phyloP scores from a whole-genome alignment of 2,797 vertebrate genomes.

The Acanthis flammea region DNA sequence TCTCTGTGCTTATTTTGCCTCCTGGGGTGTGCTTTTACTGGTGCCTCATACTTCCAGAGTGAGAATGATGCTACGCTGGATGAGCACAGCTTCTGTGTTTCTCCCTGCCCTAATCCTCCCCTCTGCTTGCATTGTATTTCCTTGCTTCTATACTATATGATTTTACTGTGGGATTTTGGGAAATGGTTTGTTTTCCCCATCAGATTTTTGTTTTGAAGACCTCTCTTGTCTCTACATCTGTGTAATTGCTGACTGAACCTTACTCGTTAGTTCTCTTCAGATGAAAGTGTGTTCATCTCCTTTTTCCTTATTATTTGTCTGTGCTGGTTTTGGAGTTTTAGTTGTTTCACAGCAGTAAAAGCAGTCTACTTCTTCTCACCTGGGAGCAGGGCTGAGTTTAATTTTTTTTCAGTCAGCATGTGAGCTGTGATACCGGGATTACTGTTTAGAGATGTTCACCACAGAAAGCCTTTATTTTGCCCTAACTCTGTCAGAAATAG shows the following conservation, averaged over 20 bases:
- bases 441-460: not conserved
- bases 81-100: not conserved
- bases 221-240: not conserved
- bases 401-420: not conserved
- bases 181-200: not conserved
- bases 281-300: not conserved
- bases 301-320: not conserved
- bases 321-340: not conserved
- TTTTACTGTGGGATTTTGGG: not conserved
- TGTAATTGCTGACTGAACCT: not conserved
- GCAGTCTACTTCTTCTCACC: not conserved
- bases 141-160: not conserved
- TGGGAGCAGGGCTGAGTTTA: not conserved
- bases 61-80: rapidly evolving
- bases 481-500: not conserved
- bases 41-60: not conserved
- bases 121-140: not conserved
- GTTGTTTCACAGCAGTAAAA: not conserved
- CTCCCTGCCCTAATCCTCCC: not conserved
- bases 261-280: not conserved
- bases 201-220: not conserved
- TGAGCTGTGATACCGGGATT: not conserved
- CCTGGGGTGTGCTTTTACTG: not conserved
- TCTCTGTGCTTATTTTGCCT: not conserved
- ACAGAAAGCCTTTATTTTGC: not conserved